Base-by-base conservation (phyloP, 2,888 invertebrate genomes). In the Loripinus fragilis region DNA sequence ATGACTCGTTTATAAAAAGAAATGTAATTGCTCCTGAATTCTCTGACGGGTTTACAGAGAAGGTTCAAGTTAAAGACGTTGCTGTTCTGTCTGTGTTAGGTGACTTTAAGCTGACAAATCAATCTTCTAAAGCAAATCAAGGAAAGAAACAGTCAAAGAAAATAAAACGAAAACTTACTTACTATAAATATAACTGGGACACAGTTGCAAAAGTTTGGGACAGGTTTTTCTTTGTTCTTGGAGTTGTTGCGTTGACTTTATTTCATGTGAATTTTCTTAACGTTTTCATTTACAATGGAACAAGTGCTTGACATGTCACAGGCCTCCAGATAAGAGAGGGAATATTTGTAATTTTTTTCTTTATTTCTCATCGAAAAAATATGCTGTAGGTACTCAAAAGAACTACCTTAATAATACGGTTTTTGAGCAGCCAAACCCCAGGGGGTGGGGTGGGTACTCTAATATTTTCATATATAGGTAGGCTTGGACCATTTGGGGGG, bases 31-130 rank as follows among this genome's bases (percentile, higher is more conserved):
- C 41, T 28, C 79, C 79, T 12, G 79, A 64, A 23, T 12, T 55
- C 15, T 8, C 28, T 28, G 60, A 70, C 3, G 73, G 74, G 1
- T 82, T 82, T 45, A 82, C 82, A 2, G 82, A 82, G 67, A 74
- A 68, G 0, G 65, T 79, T 3, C 68, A 71, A 17, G 45, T 78
- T 33, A 79, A 72, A 45, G 76, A 76, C 30, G 52, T 48, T 12
- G 45, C 68, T 20, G 41, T 82, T 20, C 79, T 79, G 0, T 60
- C 12, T 2, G n/a, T 23, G 2, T 25, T n/a, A 25, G 23, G 3
- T 25, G 52, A 52, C 7, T 25, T 52, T 23, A 52, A 52, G 25
- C 8, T 7, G 7, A 52, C 23, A 52, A 25, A 2, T 25, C 7
- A 23, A 52, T 25, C 23, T 12, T 20, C 52, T 25, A 25, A 3